These are phyloP conservation scores for Trialeurodes vaporariorum DNA, from an alignment of 1,140 invertebrate species.

Conservation along the genomic window DNA sequence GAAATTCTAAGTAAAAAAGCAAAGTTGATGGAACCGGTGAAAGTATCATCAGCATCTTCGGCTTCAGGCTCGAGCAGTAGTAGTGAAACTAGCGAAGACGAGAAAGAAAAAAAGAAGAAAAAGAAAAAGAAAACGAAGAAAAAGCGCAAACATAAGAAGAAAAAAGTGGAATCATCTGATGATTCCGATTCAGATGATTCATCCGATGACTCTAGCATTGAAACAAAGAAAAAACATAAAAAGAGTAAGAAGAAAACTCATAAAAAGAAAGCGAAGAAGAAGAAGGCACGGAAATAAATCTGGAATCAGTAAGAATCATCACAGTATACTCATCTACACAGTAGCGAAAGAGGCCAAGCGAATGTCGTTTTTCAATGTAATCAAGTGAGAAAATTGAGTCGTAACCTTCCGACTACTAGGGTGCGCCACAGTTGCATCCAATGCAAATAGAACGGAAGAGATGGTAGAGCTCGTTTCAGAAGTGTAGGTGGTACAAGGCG, in stretches of 20 bases:
- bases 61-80: constrained; percentile 10
- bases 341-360: no score
- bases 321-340: no score
- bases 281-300: background rate
- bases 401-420: no score
- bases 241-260: background rate
- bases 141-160: constrained; percentile 20
- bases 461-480: no score
- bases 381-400: no score
- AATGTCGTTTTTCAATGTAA: no score
- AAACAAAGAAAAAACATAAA: background rate
- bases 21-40: constrained; percentile 10
- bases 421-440: no score
- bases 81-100: constrained; percentile 19
- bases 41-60: constrained; percentile 12
- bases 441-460: no score
- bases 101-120: constrained; percentile 20
- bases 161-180: constrained; percentile 18
- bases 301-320: no score
- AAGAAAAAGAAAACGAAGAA: constrained; percentile 23
- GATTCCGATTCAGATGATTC: constrained; percentile 21
- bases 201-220: constrained; percentile 4
- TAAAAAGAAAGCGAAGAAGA: background rate
- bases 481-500: no score
- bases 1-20: constrained; percentile 2